Evolutionary conservation across 2,888 invertebrate species (phyloP), one percentile per base, ranked within the genome.

Genomic region (Luperina nickerlii): DNA sequence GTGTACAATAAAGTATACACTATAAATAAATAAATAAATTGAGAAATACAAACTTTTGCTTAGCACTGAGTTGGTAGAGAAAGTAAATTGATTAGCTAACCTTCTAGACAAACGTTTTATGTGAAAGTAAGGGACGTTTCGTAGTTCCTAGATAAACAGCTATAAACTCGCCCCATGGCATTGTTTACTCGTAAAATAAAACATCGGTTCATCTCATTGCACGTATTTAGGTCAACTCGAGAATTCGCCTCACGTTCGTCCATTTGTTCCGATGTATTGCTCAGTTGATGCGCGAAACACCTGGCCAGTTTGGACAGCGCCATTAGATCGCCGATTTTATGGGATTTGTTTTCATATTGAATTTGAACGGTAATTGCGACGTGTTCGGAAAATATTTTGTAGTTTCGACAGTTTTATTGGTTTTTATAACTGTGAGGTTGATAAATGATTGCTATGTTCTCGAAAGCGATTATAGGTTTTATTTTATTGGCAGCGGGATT

Each of bases 221-320:
- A 79, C 81, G 86, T 90, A 93, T 93, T 89, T 91, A 89, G 95
- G 95, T 94, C 95, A 94, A 87, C 84, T 87, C 87, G 79, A 74
- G 88, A 69, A 95, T 93, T 92, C 96, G 85, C 87, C 89, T 94
- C 96, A 96, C 96, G 96, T 95, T 75, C 93, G 86, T 88, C 94
- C 95, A 96, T 96, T 96, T 96, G 96, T 96, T 95, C 95, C 95
- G 94, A 94, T 93, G 94, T 94, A 93, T 94, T 93, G 94, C 69
- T 90, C 90, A 88, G 90, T 89, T 92, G 92, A 92, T 91, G 92
- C 87, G 91, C 91, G 90, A 89, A 92, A 93, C 96, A 96, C 96
- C 96, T 96, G 95, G 92, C 90, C 89, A 91, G 91, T 92, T 92
- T 92, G 91, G 90, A 90, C 86, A 87, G 54, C 38, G 72, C 84